A percentile compares a stretch with the other conserved stretches of the same genome.
Conservation (phyloP, 2,888 invertebrate species). For the Phytoseiulus persimilis region DNA sequence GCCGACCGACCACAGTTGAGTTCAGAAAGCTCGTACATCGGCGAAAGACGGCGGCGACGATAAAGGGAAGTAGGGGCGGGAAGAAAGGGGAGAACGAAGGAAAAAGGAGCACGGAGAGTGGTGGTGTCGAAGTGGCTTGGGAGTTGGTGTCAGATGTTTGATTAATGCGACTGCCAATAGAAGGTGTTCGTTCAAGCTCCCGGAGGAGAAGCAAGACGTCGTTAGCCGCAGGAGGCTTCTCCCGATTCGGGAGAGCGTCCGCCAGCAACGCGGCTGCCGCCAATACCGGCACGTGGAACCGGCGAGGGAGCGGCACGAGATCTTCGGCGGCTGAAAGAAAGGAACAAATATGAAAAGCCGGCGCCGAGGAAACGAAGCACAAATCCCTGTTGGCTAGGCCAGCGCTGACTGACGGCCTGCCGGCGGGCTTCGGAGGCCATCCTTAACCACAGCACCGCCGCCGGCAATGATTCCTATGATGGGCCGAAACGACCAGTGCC, state of each 20-base stretch:
- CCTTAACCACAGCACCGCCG: not conserved
- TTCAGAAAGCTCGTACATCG: not conserved
- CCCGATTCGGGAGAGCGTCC: not conserved
- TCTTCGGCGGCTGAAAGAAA: not conserved
- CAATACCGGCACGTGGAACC: not conserved
- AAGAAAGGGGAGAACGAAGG: not conserved
- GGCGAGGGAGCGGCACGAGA: not conserved
- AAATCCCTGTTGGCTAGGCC: not conserved
- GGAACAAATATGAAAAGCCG: not conserved
- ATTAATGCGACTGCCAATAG: slow-evolving; percentile 39
- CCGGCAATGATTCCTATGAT: not conserved
- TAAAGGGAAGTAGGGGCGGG: not conserved
- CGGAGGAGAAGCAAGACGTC: slow-evolving; percentile 13
- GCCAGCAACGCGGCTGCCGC: not conserved
- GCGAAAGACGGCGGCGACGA: not conserved
- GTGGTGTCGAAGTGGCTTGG: not conserved
- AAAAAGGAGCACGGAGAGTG: not conserved
- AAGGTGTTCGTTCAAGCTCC: slow-evolving; percentile 36
- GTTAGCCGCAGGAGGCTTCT: slow-evolving; percentile 35
- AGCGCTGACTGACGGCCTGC: not conserved
- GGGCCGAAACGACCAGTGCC: not conserved
- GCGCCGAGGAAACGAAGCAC: not conserved
- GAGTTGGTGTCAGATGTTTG: slow-evolving; percentile 37
- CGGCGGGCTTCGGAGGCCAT: not conserved
- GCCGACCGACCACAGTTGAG: not conserved